Evolutionary conservation across 2,797 vertebrate genomes (phyloP).

Genomic region (Phrynocephalus forsythii): DNA sequence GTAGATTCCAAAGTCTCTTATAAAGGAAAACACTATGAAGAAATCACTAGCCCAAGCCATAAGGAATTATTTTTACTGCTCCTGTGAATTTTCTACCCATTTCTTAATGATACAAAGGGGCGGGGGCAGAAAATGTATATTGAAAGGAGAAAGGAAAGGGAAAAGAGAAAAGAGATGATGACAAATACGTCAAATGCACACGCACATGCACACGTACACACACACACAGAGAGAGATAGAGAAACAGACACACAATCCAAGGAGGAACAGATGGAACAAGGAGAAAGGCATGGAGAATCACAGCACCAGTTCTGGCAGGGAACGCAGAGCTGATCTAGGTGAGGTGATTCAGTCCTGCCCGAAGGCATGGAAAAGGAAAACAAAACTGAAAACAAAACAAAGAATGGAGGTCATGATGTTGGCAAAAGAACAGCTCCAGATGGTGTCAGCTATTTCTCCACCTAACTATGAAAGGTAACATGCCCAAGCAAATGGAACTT

Average conservation of each 20-base stretch:
- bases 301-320: conserved; percentile 55
- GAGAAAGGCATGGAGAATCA: conserved; percentile 18
- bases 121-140: background rate
- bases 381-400: conserved; percentile 52
- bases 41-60: background rate
- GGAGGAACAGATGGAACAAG: conserved; percentile 54
- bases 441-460: conserved; percentile 49
- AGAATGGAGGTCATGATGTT: conserved; percentile 51
- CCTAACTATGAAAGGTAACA: conserved; percentile 11
- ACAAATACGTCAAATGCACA: no score
- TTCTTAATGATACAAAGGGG: background rate
- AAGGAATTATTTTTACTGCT: background rate
- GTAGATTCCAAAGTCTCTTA: background rate
- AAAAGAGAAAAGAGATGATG: no score
- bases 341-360: conserved; percentile 42
- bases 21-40: background rate
- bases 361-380: conserved; percentile 55
- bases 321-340: conserved; percentile 56
- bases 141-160: background rate
- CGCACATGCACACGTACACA: no score
- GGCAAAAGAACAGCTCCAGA: conserved; percentile 61
- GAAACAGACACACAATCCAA: conserved; percentile 37
- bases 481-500: conserved; percentile 31
- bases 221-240: conserved; percentile 6
- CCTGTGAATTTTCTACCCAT: background rate